Percentiles rank a stretch among this genome's conserved stretches.
phyloP scores from a whole-genome alignment of 2,113 vertebrate genomes.

The Oxyura jamaicensis region DNA sequence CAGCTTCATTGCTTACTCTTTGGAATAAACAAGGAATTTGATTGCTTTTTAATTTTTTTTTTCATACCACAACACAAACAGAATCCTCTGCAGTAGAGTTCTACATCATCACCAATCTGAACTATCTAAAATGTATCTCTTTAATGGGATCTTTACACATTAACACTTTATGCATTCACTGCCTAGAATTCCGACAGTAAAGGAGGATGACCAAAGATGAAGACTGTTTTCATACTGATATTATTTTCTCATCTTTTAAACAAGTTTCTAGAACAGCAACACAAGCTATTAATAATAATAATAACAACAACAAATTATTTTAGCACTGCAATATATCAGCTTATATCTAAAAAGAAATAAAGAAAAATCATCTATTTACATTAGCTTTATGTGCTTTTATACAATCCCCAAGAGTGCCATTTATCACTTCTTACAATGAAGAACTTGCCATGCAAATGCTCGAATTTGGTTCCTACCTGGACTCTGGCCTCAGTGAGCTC shows the following conservation, averaged over 20 bases:
- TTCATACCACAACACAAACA: background rate
- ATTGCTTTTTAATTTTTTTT: background rate
- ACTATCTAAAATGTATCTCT: background rate
- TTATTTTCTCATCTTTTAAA: background rate
- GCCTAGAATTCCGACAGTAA: background rate
- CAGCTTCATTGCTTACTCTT: background rate
- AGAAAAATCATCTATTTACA: background rate
- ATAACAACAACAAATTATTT: background rate
- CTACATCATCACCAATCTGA: background rate
- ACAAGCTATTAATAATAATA: background rate
- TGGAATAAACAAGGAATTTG: background rate
- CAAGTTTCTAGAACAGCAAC: background rate
- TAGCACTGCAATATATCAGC: background rate
- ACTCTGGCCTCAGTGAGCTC: conserved; percentile 97
- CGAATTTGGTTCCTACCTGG: conserved; percentile 82
- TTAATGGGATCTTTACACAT: background rate
- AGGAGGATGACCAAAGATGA: background rate
- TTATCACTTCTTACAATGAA: background rate
- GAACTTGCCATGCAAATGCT: background rate
- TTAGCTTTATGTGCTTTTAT: background rate
- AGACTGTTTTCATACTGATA: background rate
- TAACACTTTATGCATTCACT: background rate
- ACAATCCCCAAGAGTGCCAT: background rate
- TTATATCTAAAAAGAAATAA: background rate
- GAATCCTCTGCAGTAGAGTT: background rate